Base-by-base conservation (phyloP, 1,140 invertebrate species). In the Palaemon carinicauda region DNA sequence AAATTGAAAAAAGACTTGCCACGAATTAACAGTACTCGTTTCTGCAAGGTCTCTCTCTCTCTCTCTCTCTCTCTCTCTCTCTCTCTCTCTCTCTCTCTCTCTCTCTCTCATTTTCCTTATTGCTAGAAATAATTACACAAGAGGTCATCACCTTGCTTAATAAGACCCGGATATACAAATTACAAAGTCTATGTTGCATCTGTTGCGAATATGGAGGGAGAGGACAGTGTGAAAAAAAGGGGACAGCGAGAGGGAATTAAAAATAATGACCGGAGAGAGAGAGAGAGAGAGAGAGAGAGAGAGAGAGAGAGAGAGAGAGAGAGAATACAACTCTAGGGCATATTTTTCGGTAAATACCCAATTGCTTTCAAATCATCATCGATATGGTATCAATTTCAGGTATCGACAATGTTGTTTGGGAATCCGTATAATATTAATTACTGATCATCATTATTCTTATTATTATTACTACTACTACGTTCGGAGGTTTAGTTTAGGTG, bases 31-130 rank as follows among this genome's bases (percentile, higher is more conserved):
- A 15, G 19, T 41, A n/a, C n/a, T n/a, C n/a, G n/a, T n/a, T n/a
- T n/a, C n/a, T n/a, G n/a, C n/a, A n/a, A n/a, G n/a, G n/a, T 29
- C 69, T 73, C 69, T 73, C 69, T 73, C 69, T 73, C 69, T 73
- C 69, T 73, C 69, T 73, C 69, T 73, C 69, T 73, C 69, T 73
- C 69, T 73, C 69, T 73, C 69, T 73, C 69, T 73, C 69, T 73
- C 69, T 73, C 69, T 73, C 69, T 73, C 69, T 73, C 69, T 73
- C 69, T 73, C 56, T 65, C 56, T 65, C 56, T 65, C 56, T 65
- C 56, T 3, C 56, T 24, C 24, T 29, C 24, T 29, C 17, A n/a
- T 17, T 29, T 33, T 21, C n/a, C 41, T 9, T 41, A 41, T 41
- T 41, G 41, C 12, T 41, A 41, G 41, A 41, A 41, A 41, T 41